Evolutionary conservation across 2,888 invertebrate genomes (phyloP), one percentile per base, ranked within the genome.

Genomic region (Hypolimnas misippus): DNA sequence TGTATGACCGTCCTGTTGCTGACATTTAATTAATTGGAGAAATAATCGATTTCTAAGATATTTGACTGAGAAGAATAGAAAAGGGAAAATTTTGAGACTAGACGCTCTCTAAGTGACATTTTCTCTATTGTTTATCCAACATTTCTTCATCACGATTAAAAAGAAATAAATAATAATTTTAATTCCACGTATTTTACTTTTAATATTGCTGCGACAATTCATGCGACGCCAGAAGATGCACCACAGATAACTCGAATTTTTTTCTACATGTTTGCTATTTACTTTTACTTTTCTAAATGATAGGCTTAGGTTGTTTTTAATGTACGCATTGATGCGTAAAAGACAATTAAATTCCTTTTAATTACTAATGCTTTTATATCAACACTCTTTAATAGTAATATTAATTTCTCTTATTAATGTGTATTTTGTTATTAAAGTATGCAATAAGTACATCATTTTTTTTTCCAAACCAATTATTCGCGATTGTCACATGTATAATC

Each of bases 401-500:
- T 49, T 49, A 6, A 25, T 49, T 8, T 29, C 3, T 49, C 14
- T 29, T 14, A 29, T 25, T 19, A 14, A 49, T 29, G 2, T 29
- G 5, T 7, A 21, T 21, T 38, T 38, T 16, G 17, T 42, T 42
- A 25, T 25, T 25, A 25, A 25, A 25, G 3, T 42, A n/a, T 40
- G 14, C 42, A 14, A 14, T 7, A 12, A 12, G 8, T n/a, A n/a
- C n/a, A n/a, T n/a, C n/a, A n/a, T n/a, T n/a, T n/a, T 54, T 65
- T 60, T 61, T 57, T 31, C 51, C 53, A 19, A 19, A 21, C 51
- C 67, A 69, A 68, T 70, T 71, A 66, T 67, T 65, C 31, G 63
- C 53, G 70, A 62, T 49, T 68, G 64, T 65, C 69, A 63, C 44
- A 57, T 59, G 49, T 19, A 61, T 62, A 54, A 67, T 71, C 68